phyloP scores from a whole-genome alignment of 64 coral and sea anemone species.

The Dendronephthya gigantea region DNA sequence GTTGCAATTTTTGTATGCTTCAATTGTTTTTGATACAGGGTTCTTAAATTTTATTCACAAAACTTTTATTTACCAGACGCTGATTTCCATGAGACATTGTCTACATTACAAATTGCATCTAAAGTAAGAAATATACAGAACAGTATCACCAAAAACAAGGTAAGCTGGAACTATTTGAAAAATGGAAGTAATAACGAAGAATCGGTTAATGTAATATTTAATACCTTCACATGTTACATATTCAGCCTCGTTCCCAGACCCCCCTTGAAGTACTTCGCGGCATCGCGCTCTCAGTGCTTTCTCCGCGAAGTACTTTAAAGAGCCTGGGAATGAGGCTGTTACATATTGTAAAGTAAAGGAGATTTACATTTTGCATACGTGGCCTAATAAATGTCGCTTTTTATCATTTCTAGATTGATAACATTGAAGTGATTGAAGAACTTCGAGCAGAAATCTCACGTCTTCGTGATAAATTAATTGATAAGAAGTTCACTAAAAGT shows the following conservation, averaged over 20 bases:
- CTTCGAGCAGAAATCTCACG: constrained; percentile 73
- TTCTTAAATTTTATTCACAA: too few species aligned
- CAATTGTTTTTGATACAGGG: neutral
- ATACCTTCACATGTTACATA: neutral
- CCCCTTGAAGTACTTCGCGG: too few species aligned
- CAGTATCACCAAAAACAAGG: neutral
- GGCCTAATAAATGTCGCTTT: neutral
- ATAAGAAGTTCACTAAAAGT: constrained; percentile 41
- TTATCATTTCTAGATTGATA: constrained; percentile 61
- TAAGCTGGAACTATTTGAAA: neutral
- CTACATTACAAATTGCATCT: neutral
- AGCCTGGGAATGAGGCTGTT: too few species aligned
- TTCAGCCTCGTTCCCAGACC: too few species aligned
- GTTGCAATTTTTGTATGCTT: neutral
- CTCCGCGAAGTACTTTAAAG: too few species aligned
- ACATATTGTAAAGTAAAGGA: too few species aligned
- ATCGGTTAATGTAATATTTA: neutral
- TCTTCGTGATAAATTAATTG: constrained; percentile 70
- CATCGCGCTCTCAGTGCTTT: too few species aligned
- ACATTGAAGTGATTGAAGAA: constrained; percentile 85
- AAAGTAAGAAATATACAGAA: constrained; percentile 10
- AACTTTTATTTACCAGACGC: neutral
- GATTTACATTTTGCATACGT: too few species aligned
- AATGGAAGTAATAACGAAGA: neutral
- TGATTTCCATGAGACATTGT: constrained; percentile 10